Base-by-base conservation (phyloP, 64 coral and sea anemone species). In the Orbicella faveolata region DNA sequence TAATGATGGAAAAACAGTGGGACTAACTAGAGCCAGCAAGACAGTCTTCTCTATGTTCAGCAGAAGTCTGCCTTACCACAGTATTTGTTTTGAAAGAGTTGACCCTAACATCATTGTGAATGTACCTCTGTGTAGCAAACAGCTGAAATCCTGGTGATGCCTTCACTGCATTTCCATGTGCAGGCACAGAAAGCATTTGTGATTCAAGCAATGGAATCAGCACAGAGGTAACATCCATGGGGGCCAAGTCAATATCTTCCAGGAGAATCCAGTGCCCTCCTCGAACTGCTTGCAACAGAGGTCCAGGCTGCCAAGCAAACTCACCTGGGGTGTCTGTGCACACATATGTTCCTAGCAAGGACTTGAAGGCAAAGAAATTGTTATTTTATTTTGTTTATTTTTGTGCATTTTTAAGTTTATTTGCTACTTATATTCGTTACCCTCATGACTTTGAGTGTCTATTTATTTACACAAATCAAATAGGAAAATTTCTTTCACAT, bases 71-170 rank as follows among this genome's bases (percentile, higher is more conserved):
- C 44, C 44, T 6, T 6, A 48, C 7, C 44, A 48, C 44, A 48
- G 5, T 48, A 48, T 48, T 48, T 41, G 44, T 48, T 48, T 48
- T 48, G 4, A 48, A 21, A 79, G n/a, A 51, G 9, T 48, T 23
- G 1, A 15, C 33, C 21, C 25, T 23, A 51, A 33, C 54, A 59
- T 79, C 23, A 59, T 13, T 79, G 52, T 79, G 4, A 30, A 48
- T 36, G 18, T 89, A 98, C 96, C 96, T 98, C 83, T 95, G 93
- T 55, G 96, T 98, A 8, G 96, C 96, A 90, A 98, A 98, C 26
- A 98, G 67, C 63, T 98, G 96, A 86, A 98, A 98, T 26, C 91
- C 93, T 61, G 96, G 94, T 18, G 83, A 78, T 66, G 96, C 96
- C 39, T 84, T 95, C 5, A 95, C 83, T 52, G 73, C 82, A 90